A percentile compares a stretch with the other conserved stretches of the same genome.
Conservation (phyloP, 2,888 invertebrate genomes). For the Acholoe squamosa region DNA sequence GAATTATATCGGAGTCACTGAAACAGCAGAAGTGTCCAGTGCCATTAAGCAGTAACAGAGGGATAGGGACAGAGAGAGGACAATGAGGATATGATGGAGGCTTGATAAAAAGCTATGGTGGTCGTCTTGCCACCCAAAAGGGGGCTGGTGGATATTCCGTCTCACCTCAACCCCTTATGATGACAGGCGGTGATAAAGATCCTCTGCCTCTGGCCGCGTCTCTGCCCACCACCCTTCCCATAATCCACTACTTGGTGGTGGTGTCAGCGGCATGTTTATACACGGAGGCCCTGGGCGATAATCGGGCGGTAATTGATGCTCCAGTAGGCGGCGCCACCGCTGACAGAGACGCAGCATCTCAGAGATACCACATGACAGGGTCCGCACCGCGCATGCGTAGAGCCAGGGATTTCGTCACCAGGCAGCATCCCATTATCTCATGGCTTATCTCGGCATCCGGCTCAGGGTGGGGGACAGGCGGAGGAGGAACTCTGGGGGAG, state of each 20-base stretch:
- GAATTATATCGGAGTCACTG: no score
- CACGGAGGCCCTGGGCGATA: conserved; percentile 24
- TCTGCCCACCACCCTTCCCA: not conserved
- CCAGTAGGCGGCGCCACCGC: conserved; percentile 27
- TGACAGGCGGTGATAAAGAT: conserved; percentile 48
- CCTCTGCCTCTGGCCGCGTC: not conserved
- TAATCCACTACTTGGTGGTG: conserved; percentile 28
- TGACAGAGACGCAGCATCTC: conserved; percentile 54
- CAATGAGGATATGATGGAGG: not conserved
- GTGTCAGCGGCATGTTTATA: conserved; percentile 48
- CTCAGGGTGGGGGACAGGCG: not conserved
- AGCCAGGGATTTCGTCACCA: conserved; percentile 38
- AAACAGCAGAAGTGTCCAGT: no score
- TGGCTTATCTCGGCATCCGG: conserved; percentile 39
- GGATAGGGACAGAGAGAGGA: not conserved
- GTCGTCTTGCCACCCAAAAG: not conserved
- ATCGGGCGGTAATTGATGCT: conserved; percentile 52
- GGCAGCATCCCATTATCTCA: conserved; percentile 45
- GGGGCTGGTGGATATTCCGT: not conserved
- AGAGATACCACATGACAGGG: conserved; percentile 41
- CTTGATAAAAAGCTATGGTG: not conserved
- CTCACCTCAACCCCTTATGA: not conserved
- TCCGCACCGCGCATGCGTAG: not conserved
- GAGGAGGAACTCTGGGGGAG: not conserved
- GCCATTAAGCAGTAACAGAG: no score